These are phyloP conservation scores for Eolophus roseicapilla DNA, from an alignment of 2,113 vertebrate genomes.

Conservation along the genomic window DNA sequence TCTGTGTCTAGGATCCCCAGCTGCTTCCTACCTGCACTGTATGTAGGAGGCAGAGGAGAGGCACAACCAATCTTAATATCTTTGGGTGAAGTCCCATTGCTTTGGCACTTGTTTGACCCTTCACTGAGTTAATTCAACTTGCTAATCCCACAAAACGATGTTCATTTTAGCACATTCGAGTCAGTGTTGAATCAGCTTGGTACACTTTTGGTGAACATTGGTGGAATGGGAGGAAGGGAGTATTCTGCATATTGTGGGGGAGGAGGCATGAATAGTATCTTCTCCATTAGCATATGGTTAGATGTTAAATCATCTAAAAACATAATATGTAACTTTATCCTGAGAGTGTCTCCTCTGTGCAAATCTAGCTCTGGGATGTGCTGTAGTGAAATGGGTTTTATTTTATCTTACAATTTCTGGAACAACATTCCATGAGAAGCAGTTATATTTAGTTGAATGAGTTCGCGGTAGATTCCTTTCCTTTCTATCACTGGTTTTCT, in stretches of 20 bases:
- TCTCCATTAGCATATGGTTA: conserved; percentile 8
- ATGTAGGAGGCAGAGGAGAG: not conserved
- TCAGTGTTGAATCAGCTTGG: not conserved
- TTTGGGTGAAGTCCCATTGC: not conserved
- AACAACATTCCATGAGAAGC: not conserved
- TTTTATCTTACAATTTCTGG: not conserved
- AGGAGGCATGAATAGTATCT: conserved; percentile 4
- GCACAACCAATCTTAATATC: not conserved
- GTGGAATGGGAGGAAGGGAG: not conserved
- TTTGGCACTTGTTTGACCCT: not conserved
- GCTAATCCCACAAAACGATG: not conserved
- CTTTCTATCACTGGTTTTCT: not conserved
- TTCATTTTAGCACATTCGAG: not conserved
- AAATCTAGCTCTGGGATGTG: not conserved
- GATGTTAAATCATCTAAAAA: not conserved
- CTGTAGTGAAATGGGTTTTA: not conserved
- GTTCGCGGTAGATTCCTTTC: not conserved
- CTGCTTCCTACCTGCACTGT: not conserved
- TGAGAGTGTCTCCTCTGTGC: not conserved
- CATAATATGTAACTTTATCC: not conserved
- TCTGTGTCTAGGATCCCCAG: not conserved
- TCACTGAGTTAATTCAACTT: not conserved
- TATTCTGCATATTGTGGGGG: conserved; percentile 17
- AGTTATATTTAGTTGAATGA: not conserved
- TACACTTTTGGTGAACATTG: not conserved